Evolutionary conservation across 2,113 vertebrate species (phyloP).

Genomic region (Ciconia maguari): DNA sequence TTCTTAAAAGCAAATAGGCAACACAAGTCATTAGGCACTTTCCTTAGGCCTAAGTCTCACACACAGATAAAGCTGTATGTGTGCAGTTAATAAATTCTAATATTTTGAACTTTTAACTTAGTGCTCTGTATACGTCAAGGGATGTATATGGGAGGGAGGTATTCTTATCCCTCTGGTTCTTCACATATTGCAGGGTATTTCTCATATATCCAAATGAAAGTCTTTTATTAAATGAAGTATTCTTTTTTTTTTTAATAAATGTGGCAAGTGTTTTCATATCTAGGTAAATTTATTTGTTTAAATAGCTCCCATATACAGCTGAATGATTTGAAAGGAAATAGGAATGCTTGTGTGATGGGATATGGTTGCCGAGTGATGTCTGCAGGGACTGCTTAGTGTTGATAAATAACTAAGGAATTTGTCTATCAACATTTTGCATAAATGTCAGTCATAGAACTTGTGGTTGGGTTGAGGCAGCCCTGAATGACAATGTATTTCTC

Average conservation of each 20-base stretch:
- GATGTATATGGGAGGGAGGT: neutral
- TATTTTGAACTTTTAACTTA: neutral
- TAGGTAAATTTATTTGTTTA: slow-evolving; percentile 47
- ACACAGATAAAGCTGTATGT: neutral
- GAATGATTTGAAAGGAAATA: slow-evolving; percentile 40
- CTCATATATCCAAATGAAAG: neutral
- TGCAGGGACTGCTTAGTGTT: slow-evolving; percentile 22
- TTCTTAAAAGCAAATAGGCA: neutral
- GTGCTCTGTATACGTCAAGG: neutral
- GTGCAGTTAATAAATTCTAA: neutral
- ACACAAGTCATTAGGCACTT: neutral
- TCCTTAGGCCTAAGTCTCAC: neutral
- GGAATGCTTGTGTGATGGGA: slow-evolving; percentile 8
- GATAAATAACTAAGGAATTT: slow-evolving; percentile 64
- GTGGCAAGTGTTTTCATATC: neutral
- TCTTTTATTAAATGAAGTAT: neutral
- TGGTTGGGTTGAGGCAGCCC: neutral
- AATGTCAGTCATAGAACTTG: slow-evolving; percentile 9
- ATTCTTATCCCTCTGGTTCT: neutral
- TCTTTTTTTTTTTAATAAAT: neutral
- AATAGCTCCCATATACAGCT: slow-evolving; percentile 10
- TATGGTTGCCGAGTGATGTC: slow-evolving; percentile 40
- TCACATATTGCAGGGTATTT: neutral
- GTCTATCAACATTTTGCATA: slow-evolving; percentile 51
- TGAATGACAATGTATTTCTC: slow-evolving; percentile 32